Percentiles rank a stretch among this genome's conserved stretches.
These are phyloP conservation scores for Heteractis magnifica DNA, from an alignment of 92 coral and sea anemone genomes.

Conservation along the genomic window DNA sequence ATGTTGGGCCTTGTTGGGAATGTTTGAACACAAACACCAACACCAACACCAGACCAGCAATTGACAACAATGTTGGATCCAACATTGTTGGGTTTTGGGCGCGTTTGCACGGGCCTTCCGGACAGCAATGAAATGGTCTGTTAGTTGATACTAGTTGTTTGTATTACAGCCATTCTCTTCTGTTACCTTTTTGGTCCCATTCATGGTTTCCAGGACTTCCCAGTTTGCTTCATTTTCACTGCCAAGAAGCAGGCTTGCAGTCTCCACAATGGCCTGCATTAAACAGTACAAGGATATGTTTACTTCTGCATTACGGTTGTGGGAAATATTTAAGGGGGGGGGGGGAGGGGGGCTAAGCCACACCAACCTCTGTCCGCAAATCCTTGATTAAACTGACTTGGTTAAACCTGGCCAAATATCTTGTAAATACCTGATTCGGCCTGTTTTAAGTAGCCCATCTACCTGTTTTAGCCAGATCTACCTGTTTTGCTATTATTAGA, in stretches of 20 bases:
- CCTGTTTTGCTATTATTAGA: too few relatives aligned
- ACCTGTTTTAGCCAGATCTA: neutral
- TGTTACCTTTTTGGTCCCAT: constrained; percentile 18
- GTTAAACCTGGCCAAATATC: neutral
- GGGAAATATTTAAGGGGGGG: too few relatives aligned
- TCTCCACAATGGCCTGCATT: constrained; percentile 44
- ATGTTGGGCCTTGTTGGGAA: too few relatives aligned
- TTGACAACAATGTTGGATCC: too few relatives aligned
- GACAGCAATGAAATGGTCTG: too few relatives aligned
- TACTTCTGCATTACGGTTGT: neutral
- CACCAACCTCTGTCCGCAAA: constrained; percentile 2
- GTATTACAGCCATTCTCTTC: neutral
- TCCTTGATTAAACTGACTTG: neutral
- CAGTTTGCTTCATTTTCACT: constrained; percentile 43
- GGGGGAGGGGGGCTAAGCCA: neutral
- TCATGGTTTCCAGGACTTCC: constrained; percentile 19
- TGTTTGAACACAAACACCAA: too few relatives aligned
- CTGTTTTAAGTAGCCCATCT: constrained; percentile 26
- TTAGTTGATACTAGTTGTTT: neutral
- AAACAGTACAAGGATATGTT: neutral
- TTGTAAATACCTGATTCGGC: neutral
- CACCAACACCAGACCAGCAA: too few relatives aligned
- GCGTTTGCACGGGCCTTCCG: too few relatives aligned
- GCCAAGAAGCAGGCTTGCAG: constrained; percentile 48
- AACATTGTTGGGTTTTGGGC: too few relatives aligned